Base-by-base conservation (phyloP, 2,113 vertebrate species). In the Struthio camelus region DNA sequence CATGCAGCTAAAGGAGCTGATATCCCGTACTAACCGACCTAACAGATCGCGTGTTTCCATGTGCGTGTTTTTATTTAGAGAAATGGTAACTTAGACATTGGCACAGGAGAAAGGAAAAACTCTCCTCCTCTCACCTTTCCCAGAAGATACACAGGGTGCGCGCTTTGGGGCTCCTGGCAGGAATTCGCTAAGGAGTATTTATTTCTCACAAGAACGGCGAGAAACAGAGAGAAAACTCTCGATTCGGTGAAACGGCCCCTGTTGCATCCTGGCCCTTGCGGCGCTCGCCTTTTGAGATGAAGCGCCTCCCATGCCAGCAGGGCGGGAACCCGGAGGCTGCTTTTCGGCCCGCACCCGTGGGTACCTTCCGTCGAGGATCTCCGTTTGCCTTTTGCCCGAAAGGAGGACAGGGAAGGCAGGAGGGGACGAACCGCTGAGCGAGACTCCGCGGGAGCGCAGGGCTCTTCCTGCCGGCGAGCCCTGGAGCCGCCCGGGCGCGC, bases 61-160 rank as follows among this genome's bases (percentile, higher is more conserved):
- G 17, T 11, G 8, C 53, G 5, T 86, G 46, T 18, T 64, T 90
- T 12, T 4, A 10, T 69, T 51, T 54, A 14, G 46, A 75, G 73
- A 27, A 81, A 34, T 22, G 67, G 10, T 46, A 51, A 38, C 24
- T 83, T 32, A 51, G 64, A 27, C 40, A 25, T 88, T 77, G 54
- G 20, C 1, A 0, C 56, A 51, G 46, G 15, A 11, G 10, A 24
- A n/a, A 11, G n/a, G 59, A 32, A 65, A 28, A 13, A 1, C 0
- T 2, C 8, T 4, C 6, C 59, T 89, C 24, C 5, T 9, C 16
- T 4, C 8, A 7, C 17, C 1, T 1, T 44, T 44, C 44, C 80
- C 38, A 81, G 32, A 32, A 44, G 34, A 53, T 7, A 17, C 56
- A 18, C 56, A 25, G 32, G 20, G 3, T 78, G 17, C 62, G 85